Evolutionary conservation across 2,113 vertebrate species (phyloP).

Genomic region (Phyllostomus hastatus): DNA sequence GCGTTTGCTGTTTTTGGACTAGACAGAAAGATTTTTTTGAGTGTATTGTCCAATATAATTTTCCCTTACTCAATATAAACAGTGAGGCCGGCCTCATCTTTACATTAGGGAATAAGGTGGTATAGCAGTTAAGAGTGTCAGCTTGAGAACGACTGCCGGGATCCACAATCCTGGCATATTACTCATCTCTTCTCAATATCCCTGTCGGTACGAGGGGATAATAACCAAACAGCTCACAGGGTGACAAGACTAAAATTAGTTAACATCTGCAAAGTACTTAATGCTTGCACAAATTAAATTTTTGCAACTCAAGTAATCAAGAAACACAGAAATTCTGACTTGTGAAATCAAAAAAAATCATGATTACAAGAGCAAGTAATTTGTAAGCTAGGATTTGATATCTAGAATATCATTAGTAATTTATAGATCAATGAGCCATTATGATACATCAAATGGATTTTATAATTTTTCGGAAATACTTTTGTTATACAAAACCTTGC

Average conservation of each 20-base stretch:
- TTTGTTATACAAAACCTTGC: neutral
- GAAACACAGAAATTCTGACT: neutral
- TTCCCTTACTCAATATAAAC: neutral
- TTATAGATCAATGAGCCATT: neutral
- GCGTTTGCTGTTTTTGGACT: neutral
- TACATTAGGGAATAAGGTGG: neutral
- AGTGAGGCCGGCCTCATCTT: neutral
- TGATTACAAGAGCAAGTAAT: neutral
- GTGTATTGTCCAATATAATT: neutral
- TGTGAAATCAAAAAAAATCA: neutral
- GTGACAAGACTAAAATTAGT: neutral
- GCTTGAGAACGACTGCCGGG: neutral
- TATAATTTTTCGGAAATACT: neutral
- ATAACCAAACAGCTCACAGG: neutral
- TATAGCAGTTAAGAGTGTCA: neutral
- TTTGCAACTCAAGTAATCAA: neutral
- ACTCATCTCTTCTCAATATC: neutral
- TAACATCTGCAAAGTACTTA: neutral
- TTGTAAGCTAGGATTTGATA: neutral
- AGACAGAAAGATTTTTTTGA: neutral
- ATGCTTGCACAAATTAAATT: neutral
- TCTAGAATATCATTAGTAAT: neutral
- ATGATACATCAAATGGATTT: neutral
- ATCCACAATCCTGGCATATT: neutral
- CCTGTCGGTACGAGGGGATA: neutral